Evolutionary conservation across 2,113 vertebrate genomes (phyloP).

Genomic region (Brienomyrus brachyistius): DNA sequence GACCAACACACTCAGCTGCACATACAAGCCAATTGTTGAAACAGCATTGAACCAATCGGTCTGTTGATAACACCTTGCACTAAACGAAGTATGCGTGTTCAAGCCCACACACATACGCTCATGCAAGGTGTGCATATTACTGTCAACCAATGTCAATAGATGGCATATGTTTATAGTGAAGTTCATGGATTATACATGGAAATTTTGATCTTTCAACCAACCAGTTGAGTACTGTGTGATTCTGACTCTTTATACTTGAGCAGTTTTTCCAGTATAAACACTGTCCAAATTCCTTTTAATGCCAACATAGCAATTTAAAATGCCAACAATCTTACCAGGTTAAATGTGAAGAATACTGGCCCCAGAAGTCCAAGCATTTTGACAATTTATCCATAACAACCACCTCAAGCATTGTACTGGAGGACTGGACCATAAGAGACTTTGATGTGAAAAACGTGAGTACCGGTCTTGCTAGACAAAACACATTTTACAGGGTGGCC

Average conservation of each 20-base stretch:
- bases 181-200: not conserved
- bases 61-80: not conserved
- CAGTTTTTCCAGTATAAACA: not conserved
- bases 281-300: not conserved
- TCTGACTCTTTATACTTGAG: not conserved
- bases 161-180: not conserved
- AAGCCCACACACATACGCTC: not conserved
- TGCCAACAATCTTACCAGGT: constrained; percentile 57
- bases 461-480: not conserved
- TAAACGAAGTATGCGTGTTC: not conserved
- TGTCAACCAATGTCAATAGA: not conserved
- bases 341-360: constrained; percentile 96
- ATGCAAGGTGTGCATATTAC: not conserved
- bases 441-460: constrained; percentile 81
- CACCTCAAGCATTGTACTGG: constrained; percentile 69
- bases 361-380: constrained; percentile 60
- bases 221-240: not conserved
- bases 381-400: constrained; percentile 70
- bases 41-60: not conserved
- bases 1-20: not conserved
- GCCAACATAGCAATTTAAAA: not conserved
- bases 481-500: not conserved
- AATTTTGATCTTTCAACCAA: not conserved
- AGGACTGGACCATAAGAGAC: constrained; percentile 91
- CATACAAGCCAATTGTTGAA: not conserved